Evolutionary conservation across 2,797 vertebrate species (phyloP).

Genomic region (Saxicola maurus): DNA sequence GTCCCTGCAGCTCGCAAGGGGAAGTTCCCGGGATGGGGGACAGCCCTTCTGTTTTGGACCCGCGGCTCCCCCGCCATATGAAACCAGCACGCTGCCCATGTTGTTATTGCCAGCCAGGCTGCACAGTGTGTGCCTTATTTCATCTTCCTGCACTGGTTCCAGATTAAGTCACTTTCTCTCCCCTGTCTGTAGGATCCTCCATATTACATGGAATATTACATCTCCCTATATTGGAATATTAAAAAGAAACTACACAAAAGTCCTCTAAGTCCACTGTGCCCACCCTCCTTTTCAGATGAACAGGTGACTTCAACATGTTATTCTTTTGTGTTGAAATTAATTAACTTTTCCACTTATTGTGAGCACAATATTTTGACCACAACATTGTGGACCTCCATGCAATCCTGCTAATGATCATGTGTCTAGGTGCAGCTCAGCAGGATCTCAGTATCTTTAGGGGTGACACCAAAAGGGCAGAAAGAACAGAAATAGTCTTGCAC

Average conservation of each 20-base stretch:
- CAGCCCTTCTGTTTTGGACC: too few relatives aligned
- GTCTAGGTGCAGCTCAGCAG: neutral
- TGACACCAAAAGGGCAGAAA: neutral
- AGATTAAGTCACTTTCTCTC: neutral
- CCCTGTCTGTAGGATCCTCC: accelerated
- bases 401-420: neutral
- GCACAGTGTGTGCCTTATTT: neutral
- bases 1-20: too few relatives aligned
- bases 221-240: neutral
- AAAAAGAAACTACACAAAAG: neutral
- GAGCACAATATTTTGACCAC: neutral
- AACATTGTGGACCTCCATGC: neutral
- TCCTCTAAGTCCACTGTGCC: neutral
- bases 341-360: neutral
- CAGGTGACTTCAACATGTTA: neutral
- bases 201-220: neutral
- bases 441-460: neutral
- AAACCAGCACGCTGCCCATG: too few relatives aligned
- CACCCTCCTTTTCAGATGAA: neutral
- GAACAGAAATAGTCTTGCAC: neutral
- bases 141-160: neutral
- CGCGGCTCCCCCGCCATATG: too few relatives aligned
- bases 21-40: too few relatives aligned
- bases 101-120: neutral
- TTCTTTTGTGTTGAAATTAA: neutral